Evolutionary conservation across 2,113 vertebrate genomes (phyloP).

Genomic region (Propithecus coquereli): DNA sequence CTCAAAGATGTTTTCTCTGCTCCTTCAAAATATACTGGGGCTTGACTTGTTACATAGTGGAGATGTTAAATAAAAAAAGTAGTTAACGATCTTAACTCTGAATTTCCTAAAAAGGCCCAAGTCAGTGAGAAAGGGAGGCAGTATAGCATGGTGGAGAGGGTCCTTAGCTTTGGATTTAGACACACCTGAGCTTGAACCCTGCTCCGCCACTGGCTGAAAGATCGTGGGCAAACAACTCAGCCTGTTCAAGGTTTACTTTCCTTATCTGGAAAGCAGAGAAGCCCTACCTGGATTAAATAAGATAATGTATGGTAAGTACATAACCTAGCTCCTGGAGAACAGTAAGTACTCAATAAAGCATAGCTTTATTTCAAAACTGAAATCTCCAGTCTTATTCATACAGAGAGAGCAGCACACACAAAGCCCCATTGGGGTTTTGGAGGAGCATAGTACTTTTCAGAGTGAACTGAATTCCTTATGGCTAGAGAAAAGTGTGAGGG

Average conservation of each 20-base stretch:
- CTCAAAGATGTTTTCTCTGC: slow-evolving; percentile 53
- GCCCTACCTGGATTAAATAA: not conserved
- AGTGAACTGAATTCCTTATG: not conserved
- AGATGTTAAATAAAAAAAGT: not conserved
- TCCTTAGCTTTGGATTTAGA: not conserved
- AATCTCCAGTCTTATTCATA: not conserved
- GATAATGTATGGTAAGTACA: not conserved
- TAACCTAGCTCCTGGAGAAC: not conserved
- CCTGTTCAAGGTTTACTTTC: not conserved
- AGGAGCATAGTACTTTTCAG: not conserved
- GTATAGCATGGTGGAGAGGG: not conserved
- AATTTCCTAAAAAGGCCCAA: slow-evolving; percentile 8
- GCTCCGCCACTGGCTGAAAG: not conserved
- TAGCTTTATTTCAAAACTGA: not conserved
- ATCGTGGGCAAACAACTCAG: not conserved
- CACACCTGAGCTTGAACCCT: not conserved
- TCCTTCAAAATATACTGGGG: slow-evolving; percentile 45
- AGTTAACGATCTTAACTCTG: not conserved
- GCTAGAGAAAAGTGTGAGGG: not conserved
- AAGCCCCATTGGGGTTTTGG: not conserved
- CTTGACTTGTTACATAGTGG: not conserved
- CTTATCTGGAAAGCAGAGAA: not conserved
- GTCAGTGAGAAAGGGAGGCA: not conserved
- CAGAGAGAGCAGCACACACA: not conserved
- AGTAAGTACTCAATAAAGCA: not conserved